A percentile compares a stretch with the other conserved stretches of the same genome.
These are phyloP conservation scores for Neuroscelio doddi DNA, from an alignment of 2,888 invertebrate genomes.

Conservation along the genomic window DNA sequence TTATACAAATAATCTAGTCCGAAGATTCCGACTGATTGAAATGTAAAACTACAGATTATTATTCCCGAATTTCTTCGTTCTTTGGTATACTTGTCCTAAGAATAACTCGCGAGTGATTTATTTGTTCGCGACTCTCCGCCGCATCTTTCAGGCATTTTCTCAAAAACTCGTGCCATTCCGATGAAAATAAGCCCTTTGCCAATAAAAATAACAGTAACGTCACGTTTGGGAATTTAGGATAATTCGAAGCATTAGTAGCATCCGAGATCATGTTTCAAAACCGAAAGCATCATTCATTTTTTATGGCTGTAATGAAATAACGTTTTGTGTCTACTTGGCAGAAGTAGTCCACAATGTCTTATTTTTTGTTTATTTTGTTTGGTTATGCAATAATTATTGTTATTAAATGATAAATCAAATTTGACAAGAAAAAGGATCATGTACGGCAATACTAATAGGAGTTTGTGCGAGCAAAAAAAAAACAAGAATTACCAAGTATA, in stretches of 20 bases:
- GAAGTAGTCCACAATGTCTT: constrained; percentile 25
- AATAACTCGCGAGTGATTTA: background rate
- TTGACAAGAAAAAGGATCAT: constrained; percentile 30
- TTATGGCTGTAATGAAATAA: constrained; percentile 28
- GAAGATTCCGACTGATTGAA: constrained; percentile 59
- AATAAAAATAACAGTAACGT: constrained; percentile 41
- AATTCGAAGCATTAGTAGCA: background rate
- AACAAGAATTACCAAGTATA: constrained; percentile 48
- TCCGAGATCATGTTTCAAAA: constrained; percentile 9
- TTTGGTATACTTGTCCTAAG: constrained; percentile 16
- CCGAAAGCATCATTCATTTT: constrained; percentile 27
- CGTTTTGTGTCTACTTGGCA: constrained; percentile 25
- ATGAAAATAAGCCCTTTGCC: constrained; percentile 36
- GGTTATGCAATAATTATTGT: constrained; percentile 9
- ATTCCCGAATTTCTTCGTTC: constrained; percentile 26
- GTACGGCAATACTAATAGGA: constrained; percentile 53
- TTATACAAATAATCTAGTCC: constrained; percentile 59
- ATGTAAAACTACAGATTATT: constrained; percentile 44
- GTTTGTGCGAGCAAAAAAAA: constrained; percentile 50
- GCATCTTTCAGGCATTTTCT: constrained; percentile 45
- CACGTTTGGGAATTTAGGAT: constrained; percentile 53
- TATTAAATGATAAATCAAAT: constrained; percentile 25
- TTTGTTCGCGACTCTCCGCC: constrained; percentile 31
- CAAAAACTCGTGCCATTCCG: constrained; percentile 55
- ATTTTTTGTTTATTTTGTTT: constrained; percentile 19